Base-by-base conservation (phyloP, 2,113 vertebrate genomes). In the Empidonax alnorum region DNA sequence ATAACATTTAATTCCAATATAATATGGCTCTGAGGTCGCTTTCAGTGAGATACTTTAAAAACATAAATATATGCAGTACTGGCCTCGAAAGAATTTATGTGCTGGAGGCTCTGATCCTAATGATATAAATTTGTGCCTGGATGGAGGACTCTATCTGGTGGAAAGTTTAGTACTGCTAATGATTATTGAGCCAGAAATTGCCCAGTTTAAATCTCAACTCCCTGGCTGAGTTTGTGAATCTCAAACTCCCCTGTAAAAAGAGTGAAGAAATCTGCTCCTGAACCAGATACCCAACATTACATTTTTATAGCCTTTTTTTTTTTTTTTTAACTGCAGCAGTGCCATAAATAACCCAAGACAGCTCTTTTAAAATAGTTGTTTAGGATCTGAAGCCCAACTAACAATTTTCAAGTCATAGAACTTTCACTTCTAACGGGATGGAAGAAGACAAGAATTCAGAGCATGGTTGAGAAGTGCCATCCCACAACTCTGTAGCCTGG, bases 121-220 rank as follows among this genome's bases (percentile, higher is more conserved):
- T 0, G 6, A 65, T 75, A 94, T 44, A 97, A 95, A 94, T 94
- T 74, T 47, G 39, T 75, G 82, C 28, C 46, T 83, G 78, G 68
- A 85, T 63, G 84, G 24, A 93, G 47, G 63, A 53, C 41, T 42
- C 58, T 93, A 71, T 91, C 55, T 91, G 39, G 42, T 82, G 53
- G 68, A 81, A 94, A 92, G 85, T 84, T 90, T 76, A 86, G 75
- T 77, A 52, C 39, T 83, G 55, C 78, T 94, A 86, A 91, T 56
- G 72, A 65, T 81, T 85, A 65, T 46, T 87, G 75, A 90, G 92
- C 15, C 68, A 96, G 79, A 94, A 94, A 93, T 84, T 69, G 65
- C 56, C 68, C 72, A 37, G 37, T 63, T 90, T 84, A 77, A 88
- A 77, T 80, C 39, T 85, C 15, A 5, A 24, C 30, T 95, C 59